Conservation (phyloP, 2,113 vertebrate species). For the Solenodon paradoxus region DNA sequence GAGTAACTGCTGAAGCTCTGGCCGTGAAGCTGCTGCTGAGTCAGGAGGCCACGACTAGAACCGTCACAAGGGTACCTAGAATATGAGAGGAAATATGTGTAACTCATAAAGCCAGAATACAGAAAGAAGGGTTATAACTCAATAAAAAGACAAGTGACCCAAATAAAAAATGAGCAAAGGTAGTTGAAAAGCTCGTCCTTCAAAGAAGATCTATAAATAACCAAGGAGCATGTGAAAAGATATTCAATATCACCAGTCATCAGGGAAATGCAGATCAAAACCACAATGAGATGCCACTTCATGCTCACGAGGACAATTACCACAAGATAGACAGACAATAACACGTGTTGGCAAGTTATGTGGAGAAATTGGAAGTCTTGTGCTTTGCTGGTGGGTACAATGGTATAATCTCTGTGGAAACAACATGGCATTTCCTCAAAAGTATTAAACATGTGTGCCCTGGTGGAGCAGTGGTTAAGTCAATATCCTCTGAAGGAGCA, state of each 20-base stretch:
- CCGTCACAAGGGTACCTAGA: neutral
- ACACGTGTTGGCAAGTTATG: neutral
- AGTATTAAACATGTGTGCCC: neutral
- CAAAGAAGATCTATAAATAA: neutral
- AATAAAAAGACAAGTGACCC: neutral
- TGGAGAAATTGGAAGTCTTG: neutral
- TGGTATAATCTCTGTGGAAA: neutral
- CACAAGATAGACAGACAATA: neutral
- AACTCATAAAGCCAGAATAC: neutral
- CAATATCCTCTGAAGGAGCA: too few relatives aligned
- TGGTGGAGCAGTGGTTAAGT: too few relatives aligned
- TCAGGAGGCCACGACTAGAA: neutral
- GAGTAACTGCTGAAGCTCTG: neutral
- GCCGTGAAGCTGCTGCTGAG: neutral
- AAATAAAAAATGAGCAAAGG: too few relatives aligned
- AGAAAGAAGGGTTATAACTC: neutral
- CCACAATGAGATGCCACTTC: neutral
- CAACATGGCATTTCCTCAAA: neutral
- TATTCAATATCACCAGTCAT: neutral
- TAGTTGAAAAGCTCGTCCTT: neutral
- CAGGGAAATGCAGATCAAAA: neutral
- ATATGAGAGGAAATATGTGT: neutral
- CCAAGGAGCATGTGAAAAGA: neutral
- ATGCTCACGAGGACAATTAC: neutral
- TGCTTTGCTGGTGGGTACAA: neutral